Percentiles rank a stretch among this genome's conserved stretches.
Conservation (phyloP, 35 echinoderm and acorn worm genomes). For the Ophiothrix spiculata region DNA sequence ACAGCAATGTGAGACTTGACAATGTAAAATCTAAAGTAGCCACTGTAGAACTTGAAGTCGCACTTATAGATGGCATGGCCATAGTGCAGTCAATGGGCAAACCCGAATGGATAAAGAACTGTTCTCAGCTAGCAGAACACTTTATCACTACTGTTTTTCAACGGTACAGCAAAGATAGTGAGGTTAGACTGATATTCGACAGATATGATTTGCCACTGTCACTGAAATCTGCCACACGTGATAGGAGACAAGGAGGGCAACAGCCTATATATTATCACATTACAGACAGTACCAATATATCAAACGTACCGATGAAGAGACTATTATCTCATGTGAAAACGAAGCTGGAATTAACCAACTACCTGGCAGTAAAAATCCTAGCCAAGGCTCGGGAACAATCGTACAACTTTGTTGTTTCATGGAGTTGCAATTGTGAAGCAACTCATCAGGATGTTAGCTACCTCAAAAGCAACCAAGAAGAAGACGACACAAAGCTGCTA, state of each 20-base stretch:
- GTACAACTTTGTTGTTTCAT: neutral
- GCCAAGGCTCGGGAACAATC: neutral
- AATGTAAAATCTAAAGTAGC: neutral
- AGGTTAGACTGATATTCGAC: neutral
- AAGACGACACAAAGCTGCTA: conserved; percentile 25
- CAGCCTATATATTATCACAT: neutral
- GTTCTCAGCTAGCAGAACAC: neutral
- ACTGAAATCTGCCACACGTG: conserved; percentile 2
- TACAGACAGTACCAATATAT: neutral
- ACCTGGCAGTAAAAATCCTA: neutral
- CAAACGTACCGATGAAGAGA: neutral
- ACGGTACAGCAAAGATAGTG: neutral
- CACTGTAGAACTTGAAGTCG: neutral
- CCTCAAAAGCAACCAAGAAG: conserved; percentile 22
- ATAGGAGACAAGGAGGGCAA: neutral
- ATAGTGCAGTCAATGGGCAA: conserved; percentile 8
- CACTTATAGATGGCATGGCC: conserved; percentile 24
- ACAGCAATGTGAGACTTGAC: neutral
- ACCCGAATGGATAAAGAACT: conserved; percentile 3
- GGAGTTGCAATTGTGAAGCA: neutral
- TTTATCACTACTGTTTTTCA: neutral
- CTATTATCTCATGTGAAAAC: neutral
- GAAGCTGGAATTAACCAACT: neutral
- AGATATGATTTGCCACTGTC: conserved; percentile 2
- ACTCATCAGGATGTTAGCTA: neutral